Evolutionary conservation across 2,888 invertebrate species (phyloP).

Genomic region (Proisotoma minuta): DNA sequence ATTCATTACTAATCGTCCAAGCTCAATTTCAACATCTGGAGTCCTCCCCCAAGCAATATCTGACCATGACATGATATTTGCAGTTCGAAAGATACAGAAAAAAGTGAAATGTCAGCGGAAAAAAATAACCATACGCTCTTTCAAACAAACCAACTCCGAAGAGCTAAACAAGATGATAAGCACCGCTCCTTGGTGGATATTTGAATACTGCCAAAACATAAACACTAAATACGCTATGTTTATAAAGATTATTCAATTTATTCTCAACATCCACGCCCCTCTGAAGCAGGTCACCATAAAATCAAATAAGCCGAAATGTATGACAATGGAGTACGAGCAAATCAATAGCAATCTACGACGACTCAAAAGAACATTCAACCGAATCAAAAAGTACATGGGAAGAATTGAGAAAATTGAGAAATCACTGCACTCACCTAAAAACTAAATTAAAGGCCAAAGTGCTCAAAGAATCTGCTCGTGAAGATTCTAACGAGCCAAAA

Average conservation of each 20-base stretch:
- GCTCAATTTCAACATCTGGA: neutral
- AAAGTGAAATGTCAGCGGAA: neutral
- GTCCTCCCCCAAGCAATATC: neutral
- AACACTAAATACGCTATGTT: no score
- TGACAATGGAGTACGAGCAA: neutral
- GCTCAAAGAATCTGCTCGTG: neutral
- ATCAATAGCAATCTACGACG: neutral
- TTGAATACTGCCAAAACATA: no score
- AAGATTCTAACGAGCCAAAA: neutral
- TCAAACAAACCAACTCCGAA: neutral
- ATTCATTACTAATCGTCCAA: neutral
- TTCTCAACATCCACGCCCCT: neutral
- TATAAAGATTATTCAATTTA: no score
- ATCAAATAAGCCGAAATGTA: neutral
- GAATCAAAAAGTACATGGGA: no score
- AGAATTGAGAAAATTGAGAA: neutral
- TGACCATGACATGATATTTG: neutral
- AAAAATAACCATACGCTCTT: neutral
- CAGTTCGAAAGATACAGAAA: neutral
- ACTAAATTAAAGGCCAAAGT: neutral
- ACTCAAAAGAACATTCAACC: neutral
- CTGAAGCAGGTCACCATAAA: neutral
- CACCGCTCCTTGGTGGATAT: no score
- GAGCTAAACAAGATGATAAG: no score
- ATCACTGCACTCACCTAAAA: slow-evolving; percentile 8